A percentile compares a stretch with the other conserved stretches of the same genome.
phyloP scores from a whole-genome alignment of 1,140 invertebrate species.

The Cecropterus lyciades region DNA sequence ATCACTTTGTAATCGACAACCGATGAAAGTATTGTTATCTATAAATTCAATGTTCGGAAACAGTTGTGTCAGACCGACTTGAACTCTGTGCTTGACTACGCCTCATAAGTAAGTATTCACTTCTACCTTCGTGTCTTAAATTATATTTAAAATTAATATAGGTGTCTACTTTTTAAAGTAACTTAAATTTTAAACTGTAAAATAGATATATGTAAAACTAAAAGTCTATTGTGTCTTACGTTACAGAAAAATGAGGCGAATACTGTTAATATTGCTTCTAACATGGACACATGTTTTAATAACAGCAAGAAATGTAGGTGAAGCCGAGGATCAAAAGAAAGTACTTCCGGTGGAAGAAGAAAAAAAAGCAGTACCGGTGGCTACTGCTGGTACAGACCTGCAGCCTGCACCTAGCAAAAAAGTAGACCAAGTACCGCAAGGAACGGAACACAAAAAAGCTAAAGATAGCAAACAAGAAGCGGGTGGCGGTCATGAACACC shows the following conservation, averaged over 20 bases:
- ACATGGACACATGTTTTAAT: slow-evolving; percentile 52
- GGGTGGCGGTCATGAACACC: slow-evolving; percentile 87
- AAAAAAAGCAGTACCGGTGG: too few species aligned
- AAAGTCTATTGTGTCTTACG: slow-evolving; percentile 23
- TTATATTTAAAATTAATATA: too few species aligned
- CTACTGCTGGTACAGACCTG: slow-evolving; percentile 39
- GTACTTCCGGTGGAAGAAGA: too few species aligned
- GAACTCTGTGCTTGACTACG: slow-evolving; percentile 50
- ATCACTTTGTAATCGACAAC: slow-evolving; percentile 68
- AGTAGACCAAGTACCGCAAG: slow-evolving; percentile 83
- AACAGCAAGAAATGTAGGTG: slow-evolving; percentile 59
- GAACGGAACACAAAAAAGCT: slow-evolving; percentile 81
- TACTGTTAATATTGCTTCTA: slow-evolving; percentile 56
- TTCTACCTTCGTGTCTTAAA: not conserved
- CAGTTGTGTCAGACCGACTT: slow-evolving; percentile 63
- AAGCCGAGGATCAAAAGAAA: slow-evolving; percentile 47
- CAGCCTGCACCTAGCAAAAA: slow-evolving; percentile 66
- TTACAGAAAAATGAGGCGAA: slow-evolving; percentile 71
- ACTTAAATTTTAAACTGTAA: too few species aligned
- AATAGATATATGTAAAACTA: not conserved
- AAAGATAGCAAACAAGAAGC: slow-evolving; percentile 84
- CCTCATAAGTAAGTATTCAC: slow-evolving; percentile 46
- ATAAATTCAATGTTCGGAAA: slow-evolving; percentile 74
- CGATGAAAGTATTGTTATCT: slow-evolving; percentile 77
- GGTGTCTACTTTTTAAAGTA: too few species aligned